Base-by-base conservation (phyloP, 2,797 vertebrate species). In the Poecilia wingei region DNA sequence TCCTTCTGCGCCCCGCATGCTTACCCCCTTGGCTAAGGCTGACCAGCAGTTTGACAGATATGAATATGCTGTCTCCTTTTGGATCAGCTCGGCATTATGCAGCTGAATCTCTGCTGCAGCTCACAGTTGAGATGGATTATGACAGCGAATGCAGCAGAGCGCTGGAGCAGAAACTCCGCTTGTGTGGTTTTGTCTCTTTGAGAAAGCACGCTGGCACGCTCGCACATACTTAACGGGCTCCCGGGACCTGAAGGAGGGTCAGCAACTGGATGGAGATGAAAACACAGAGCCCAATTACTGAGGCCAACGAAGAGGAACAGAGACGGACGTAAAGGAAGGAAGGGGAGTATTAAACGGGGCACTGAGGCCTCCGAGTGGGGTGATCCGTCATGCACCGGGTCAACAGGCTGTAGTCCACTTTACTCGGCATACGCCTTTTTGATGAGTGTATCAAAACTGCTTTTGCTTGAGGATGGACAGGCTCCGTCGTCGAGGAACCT, bases 381-480 rank as follows among this genome's bases (percentile, higher is more conserved):
- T 14, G 77, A 70, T 69, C 31, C 31, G 31, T 70, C n/a, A 45
- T 70, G 22, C 3, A n/a, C 45, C 7, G 85, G 61, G 59, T 79
- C 71, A 78, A 45, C 74, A 41, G 70, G 69, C 72, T 22, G 14
- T 46, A 64, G 83, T 68, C 57, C 68, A 59, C 55, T 82, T 84
- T 76, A 45, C 18, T 53, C 51, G 33, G 53, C 75, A 73, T 22
- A 13, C 43, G 3, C 49, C 71, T 80, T 72, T 55, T 64, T 79
- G 82, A 78, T 84, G 75, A 88, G 81, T 76, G 72, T 88, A 84
- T 86, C 84, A 78, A 79, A 51, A 51, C 79, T 80, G 81, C 71
- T 64, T 85, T 86, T 59, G 85, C 91, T 86, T 36, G 79, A 81
- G 91, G 85, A 88, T 69, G 80, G 83, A 88, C 85, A 87, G 69